Percentiles rank a stretch among this genome's conserved stretches.
phyloP scores from a whole-genome alignment of 1,140 invertebrate genomes.

The Conopomorpha cramerella region DNA sequence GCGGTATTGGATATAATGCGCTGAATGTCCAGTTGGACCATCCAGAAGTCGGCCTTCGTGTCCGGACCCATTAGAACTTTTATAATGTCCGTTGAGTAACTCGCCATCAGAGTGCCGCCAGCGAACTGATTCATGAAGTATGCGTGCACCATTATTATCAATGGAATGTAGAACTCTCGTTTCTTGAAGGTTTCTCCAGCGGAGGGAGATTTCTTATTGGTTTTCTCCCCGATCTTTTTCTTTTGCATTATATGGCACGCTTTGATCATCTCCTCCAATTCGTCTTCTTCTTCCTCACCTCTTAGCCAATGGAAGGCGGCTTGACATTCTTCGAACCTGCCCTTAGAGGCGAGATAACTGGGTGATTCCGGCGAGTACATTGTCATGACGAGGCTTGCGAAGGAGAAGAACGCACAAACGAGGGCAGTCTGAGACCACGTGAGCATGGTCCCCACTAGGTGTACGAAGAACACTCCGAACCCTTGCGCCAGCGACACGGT shows the following conservation, averaged over 20 bases:
- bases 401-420: conserved; percentile 44
- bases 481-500: conserved; percentile 49
- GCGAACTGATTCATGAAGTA: conserved; percentile 25
- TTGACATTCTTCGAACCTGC: conserved; percentile 43
- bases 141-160: conserved; percentile 26
- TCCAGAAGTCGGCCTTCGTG: conserved; percentile 64
- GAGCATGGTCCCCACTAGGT: conserved; percentile 61
- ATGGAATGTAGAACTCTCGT: conserved; percentile 36
- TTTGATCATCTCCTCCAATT: conserved; percentile 32
- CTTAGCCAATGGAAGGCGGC: conserved; percentile 50
- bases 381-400: conserved; percentile 45
- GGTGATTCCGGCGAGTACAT: conserved; percentile 70
- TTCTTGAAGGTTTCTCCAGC: conserved; percentile 10
- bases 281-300: conserved; percentile 36
- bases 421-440: conserved; percentile 59
- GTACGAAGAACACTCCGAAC: conserved; percentile 57
- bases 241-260: conserved; percentile 17
- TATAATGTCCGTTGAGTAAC: conserved; percentile 68
- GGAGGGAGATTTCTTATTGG: not conserved
- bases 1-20: conserved; percentile 41
- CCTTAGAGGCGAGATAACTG: conserved; percentile 64
- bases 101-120: conserved; percentile 59
- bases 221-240: conserved; percentile 1
- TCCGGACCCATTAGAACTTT: conserved; percentile 45
- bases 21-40: conserved; percentile 65